Percentiles rank a stretch among this genome's conserved stretches.
phyloP scores from a whole-genome alignment of 2,113 vertebrate genomes.

The Phalacrocorax aristotelis region DNA sequence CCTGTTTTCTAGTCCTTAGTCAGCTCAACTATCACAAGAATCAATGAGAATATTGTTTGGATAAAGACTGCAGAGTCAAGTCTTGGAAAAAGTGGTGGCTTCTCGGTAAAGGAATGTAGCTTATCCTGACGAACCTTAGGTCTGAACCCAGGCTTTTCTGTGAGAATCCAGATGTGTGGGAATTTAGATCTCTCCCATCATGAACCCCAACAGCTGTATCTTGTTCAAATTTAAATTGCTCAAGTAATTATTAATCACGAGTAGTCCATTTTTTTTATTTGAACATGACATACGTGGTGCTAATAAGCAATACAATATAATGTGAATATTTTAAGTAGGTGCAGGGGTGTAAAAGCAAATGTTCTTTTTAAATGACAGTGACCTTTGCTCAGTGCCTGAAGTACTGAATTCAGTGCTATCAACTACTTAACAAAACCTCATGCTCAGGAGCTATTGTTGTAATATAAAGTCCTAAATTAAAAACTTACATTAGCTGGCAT shows the following conservation, averaged over 20 bases:
- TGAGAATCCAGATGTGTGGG: neutral
- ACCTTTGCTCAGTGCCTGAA: neutral
- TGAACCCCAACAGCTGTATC: neutral
- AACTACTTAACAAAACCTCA: neutral
- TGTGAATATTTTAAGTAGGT: neutral
- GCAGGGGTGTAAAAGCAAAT: neutral
- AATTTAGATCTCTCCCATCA: neutral
- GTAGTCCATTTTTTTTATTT: neutral
- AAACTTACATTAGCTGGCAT: neutral
- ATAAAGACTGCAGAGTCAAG: neutral
- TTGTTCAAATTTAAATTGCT: neutral
- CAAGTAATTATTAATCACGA: neutral
- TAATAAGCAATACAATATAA: neutral
- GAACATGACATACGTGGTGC: neutral
- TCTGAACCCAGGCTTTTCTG: neutral
- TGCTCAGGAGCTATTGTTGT: neutral
- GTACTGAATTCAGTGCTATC: neutral
- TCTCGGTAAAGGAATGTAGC: neutral
- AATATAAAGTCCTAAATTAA: neutral
- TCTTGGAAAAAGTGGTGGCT: neutral
- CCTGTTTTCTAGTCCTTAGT: slow-evolving; percentile 28
- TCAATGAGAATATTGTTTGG: slow-evolving; percentile 26
- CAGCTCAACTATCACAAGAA: slow-evolving; percentile 34
- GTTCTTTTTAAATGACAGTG: neutral
- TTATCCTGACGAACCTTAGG: neutral